Base-by-base conservation (phyloP, 2,888 invertebrate species). In the Halocaridina rubra region DNA sequence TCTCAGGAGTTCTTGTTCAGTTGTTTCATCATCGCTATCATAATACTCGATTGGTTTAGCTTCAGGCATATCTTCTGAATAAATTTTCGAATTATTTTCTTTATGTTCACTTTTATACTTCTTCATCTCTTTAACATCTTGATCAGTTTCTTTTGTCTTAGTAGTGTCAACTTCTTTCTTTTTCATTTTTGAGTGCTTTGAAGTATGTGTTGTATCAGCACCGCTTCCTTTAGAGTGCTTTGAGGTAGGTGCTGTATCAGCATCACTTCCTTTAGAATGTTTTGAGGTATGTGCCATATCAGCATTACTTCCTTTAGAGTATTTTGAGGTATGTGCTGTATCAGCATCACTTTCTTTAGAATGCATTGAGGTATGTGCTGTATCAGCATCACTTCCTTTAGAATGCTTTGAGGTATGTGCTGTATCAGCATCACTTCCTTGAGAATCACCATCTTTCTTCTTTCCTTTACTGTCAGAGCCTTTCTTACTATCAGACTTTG, bases 1-100 rank as follows among this genome's bases (percentile, higher is more conserved):
- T 39, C 76, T 80, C 13, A 86, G 24, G 57, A 82, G 32, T 53
- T 86, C 86, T 71, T 84, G 78, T 57, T 87, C 86, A 10, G 84
- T 76, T 32, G 85, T 80, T 76, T 87, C 81, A 67, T 84, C 86
- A 71, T 19, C 32, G 5, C 69, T 76, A 16, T 78, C 74, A 24
- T 86, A 82, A n/a, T 61, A 74, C 61, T 82, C 30, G 64, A 30
- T 27, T n/a, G 84, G 88, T 32, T 27, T 78, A 64, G n/a, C 75
- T 78, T 71, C 33, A 19, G 27, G 29, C 3, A 29, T 29, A 13
- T 46, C 71, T 22, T 81, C 85, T 59, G 27, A 61, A 4, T 69
- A 39, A 64, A 69, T 80, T 24, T 72, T 71, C 1, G 80, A 80
- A 10, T 72, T 24, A 29, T 76, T 67, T 10, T 72, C 46, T 33